Evolutionary conservation across 2,113 vertebrate species (phyloP), one percentile per base, ranked within the genome.

Genomic region (Genyomyrus donnyi): DNA sequence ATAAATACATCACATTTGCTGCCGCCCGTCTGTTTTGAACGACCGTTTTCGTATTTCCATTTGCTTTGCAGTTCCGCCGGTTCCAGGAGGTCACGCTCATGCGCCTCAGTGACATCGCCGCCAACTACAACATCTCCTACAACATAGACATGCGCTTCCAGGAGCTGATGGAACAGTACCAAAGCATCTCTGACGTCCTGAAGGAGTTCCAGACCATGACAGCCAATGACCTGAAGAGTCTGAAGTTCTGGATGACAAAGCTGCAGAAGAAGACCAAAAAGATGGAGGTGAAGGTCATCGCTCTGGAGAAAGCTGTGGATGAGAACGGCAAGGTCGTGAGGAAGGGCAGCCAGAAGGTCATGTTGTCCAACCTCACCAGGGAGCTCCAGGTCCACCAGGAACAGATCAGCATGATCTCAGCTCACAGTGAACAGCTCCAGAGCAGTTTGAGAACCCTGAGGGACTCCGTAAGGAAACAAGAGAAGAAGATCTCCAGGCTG

Each of bases 51-150:
- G 3, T 31, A n/a, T 31, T 52, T 46, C 31, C 9, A 10, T 50
- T n/a, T 27, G 6, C 77, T 70, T 21, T 35, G 21, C 92, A 98
- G 97, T 96, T 97, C 90, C 94, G 45, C 0, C 94, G 94, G 46
- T 95, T 97, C 89, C 96, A 95, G 89, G 93, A 95, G 10, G 93
- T 95, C 92, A 97, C 95, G 0, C 90, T 94, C 27, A 92, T 88
- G 3, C 95, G 93, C 85, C 95, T 97, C 83, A 94, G 96, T 91
- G 93, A 90, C 91, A 93, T 97, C 3, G 94, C 95, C 1, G 89
- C 91, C 86, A 96, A 95, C 92, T 95, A 95, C 92, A 97, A 96
- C 62, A 91, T 95, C 85, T 96, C 96, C 3, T 91, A 93, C 35
- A 91, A 91, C 4, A 91, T 96, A 0, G 94, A 96, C 0, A 15